Evolutionary conservation across 1,140 invertebrate species (phyloP), one percentile per base, ranked within the genome.

Genomic region (Apis dorsata): DNA sequence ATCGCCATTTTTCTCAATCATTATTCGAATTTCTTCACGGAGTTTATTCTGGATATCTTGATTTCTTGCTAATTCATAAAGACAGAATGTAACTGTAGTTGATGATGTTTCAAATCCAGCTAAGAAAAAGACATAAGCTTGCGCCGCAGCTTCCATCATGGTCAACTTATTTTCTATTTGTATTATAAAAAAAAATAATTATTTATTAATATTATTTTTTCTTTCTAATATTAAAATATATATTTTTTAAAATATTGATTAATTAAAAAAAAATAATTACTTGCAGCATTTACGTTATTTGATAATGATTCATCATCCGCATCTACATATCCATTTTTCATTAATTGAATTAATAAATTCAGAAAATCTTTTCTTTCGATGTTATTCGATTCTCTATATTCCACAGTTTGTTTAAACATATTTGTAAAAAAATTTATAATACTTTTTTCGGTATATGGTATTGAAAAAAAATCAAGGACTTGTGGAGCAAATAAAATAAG

Each of bases 101-200:
- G 93, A 87, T 9, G 92, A 90, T 5, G 93, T 93, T 85, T 94
- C 93, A 70, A 91, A 94, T 34, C 93, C 93, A 21, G 91, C 93
- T 13, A 93, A 13, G 24, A 91, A 91, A 63, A 91, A 91, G 1
- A 90, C 72, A n/a, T 70, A 91, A 15, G 84, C 86, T 79, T 92
- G 90, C 2, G 89, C 88, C 10, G 86, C 77, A 24, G 74, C 88
- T 51, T 88, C 82, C 0, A 49, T 0, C 34, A 83, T 75, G 11
- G 66, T 70, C 15, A 79, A 62, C 63, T 81, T 88, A 62, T 49
- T 78, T 15, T 57, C 34, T 59, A 0, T 7, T 65, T 34, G 68
- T 72, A 28, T 9, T 19, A 17, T 0, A 19, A 44, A 44, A 44
- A 34, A 12, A 83, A 55, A 49, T 49, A 68, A 77, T 66, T 68